These are phyloP conservation scores for Macrobrachium rosenbergii DNA, from an alignment of 1,140 invertebrate species.

Conservation along the genomic window DNA sequence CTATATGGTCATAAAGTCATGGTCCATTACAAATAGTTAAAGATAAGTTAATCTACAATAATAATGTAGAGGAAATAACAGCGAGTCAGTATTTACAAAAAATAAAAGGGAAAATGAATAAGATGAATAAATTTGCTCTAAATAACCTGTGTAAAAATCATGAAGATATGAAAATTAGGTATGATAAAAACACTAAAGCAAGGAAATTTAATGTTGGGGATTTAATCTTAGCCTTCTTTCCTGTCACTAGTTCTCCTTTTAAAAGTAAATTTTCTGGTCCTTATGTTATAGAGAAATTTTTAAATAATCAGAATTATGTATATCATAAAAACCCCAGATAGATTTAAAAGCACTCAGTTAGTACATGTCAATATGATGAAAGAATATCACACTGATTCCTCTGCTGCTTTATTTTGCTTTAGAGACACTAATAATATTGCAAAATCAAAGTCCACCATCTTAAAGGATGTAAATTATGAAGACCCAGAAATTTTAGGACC, in stretches of 20 bases:
- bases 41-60: neutral
- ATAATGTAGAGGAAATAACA: neutral
- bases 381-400: neutral
- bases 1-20: neutral
- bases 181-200: neutral
- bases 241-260: neutral
- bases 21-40: neutral
- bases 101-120: neutral
- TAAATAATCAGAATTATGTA: constrained; percentile 10
- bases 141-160: constrained; percentile 23
- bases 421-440: too few species aligned
- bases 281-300: neutral
- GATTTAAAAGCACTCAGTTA: neutral
- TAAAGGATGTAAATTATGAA: neutral
- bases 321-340: neutral
- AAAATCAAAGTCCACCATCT: neutral
- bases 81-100: neutral
- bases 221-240: constrained; percentile 1
- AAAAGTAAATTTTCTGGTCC: neutral
- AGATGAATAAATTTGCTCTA: neutral
- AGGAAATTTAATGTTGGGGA: neutral
- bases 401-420: too few species aligned
- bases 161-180: constrained; percentile 14
- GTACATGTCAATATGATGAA: constrained; percentile 7
- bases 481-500: neutral